Conservation (phyloP, 2,113 vertebrate genomes). For the Varanus salvator region DNA sequence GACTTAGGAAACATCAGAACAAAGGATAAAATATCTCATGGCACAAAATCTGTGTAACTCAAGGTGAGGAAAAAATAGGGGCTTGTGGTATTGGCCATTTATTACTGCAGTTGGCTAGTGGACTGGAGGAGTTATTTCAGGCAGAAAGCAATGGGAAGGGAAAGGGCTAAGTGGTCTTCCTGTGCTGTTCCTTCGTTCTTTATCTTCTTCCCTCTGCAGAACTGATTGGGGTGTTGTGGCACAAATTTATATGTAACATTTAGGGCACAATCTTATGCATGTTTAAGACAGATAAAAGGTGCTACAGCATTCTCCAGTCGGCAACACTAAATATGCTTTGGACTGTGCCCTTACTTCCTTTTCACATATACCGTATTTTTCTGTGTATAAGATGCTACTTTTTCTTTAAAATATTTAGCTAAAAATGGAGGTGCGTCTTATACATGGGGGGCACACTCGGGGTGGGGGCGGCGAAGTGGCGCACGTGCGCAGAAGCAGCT, state of each 20-base stretch:
- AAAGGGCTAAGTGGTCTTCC: neutral
- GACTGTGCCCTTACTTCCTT: neutral
- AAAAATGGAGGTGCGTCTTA: no score
- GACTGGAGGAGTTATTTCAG: neutral
- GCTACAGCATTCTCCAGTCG: no score
- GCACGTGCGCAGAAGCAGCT: no score
- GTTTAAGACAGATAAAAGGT: no score
- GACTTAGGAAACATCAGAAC: neutral
- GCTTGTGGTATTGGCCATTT: neutral
- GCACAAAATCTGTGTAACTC: neutral
- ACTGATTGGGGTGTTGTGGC: neutral
- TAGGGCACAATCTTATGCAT: no score
- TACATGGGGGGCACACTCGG: no score
- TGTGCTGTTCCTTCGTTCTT: neutral
- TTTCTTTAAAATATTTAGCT: no score
- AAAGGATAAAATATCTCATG: conserved; percentile 12
- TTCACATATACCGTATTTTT: no score
- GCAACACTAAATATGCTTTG: no score
- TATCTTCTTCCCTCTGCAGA: neutral
- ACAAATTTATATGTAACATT: neutral
- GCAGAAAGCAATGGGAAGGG: neutral
- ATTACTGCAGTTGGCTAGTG: neutral
- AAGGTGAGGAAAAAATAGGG: neutral
- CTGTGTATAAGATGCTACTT: no score
- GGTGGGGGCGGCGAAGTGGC: no score